phyloP scores from a whole-genome alignment of 2,797 vertebrate genomes.

The Catamblyrhynchus diadema region DNA sequence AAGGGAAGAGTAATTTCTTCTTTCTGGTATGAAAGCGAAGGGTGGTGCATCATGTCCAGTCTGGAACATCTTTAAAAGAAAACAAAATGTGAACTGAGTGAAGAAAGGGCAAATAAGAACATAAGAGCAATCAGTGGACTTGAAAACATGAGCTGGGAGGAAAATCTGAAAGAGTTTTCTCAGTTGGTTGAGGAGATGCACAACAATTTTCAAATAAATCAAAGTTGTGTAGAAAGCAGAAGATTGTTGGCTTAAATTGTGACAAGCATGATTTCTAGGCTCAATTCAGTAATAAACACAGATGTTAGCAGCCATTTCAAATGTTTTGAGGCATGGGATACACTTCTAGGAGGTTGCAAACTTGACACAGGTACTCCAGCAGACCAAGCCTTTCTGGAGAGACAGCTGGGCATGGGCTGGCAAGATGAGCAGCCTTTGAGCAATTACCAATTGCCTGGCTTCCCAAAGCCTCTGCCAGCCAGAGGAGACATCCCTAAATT shows the following conservation, averaged over 20 bases:
- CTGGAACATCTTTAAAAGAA: background rate
- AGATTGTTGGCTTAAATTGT: background rate
- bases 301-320: background rate
- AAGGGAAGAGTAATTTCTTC: background rate
- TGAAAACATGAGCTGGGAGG: background rate
- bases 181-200: fast-evolving
- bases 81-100: background rate
- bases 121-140: background rate
- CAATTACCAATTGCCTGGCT: background rate
- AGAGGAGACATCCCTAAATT: background rate
- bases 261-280: background rate
- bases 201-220: background rate
- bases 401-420: background rate
- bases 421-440: background rate
- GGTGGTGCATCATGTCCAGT: background rate
- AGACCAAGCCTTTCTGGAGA: background rate
- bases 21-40: background rate
- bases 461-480: background rate
- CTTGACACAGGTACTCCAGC: background rate
- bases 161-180: background rate
- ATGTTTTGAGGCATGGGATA: background rate
- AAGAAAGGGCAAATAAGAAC: background rate
- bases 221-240: background rate
- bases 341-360: background rate
- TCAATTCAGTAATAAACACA: background rate